Base-by-base conservation (phyloP, 1,140 invertebrate genomes). In the Agrypnia vestita region DNA sequence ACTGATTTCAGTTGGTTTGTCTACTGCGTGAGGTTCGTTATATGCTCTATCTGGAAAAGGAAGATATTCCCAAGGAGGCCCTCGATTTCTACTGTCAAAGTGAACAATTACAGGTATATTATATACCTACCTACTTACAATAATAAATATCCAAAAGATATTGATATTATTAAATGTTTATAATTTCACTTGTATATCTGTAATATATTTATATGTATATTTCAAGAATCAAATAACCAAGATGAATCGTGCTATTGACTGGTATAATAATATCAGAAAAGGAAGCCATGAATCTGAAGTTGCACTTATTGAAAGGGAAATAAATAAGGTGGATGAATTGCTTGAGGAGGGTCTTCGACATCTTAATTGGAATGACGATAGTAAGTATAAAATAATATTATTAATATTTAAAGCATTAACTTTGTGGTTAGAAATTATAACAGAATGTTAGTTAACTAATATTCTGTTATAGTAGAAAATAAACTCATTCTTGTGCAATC, bases 241-340 rank as follows among this genome's bases (percentile, higher is more conserved):
- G 12, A 73, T 92, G 17, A 91, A 90, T 53, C 85, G 91, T 6
- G 90, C 90, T 3, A 89, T 92, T 6, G 85, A 90, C 47, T 92
- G 91, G 91, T 92, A 91, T 85, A 95, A 96, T 86, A 92, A 92
- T 84, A 91, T 96, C n/a, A 89, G 92, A 46, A 90, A 90, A 67
- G 90, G 91, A 12, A 92, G 92, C 19, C 90, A 93, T 49, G 89
- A 90, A 72, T 92, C 93, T 1, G 95, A 95, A 86, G 93, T 91
- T 71, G 91, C 91, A 15, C 88, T 95, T 17, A 92, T 96, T 76
- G 89, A 93, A 85, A 86, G 90, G 64, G 93, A 95, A 85, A 89
- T 96, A 44, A 86, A 87, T 13, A 86, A 86, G 11, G 89, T 96
- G 74, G 94, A 96, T 86, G 81, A 86, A 35, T 85, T 93, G 17